Evolutionary conservation across 2,888 invertebrate species (phyloP).

Genomic region (Calameuta pallipes): DNA sequence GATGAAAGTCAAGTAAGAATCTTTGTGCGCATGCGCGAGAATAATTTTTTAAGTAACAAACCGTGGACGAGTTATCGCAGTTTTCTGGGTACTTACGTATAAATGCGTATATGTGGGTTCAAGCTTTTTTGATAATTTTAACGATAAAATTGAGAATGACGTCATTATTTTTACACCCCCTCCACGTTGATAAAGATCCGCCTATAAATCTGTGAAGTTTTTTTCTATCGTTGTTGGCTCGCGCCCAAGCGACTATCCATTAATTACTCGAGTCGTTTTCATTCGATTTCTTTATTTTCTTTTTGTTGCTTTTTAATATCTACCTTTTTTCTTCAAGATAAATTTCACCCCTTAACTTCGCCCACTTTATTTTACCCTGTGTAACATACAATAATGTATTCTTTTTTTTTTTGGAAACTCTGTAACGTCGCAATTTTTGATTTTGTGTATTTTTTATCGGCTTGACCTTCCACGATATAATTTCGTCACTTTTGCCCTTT

Average conservation of each 20-base stretch:
- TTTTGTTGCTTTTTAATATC: conserved; percentile 19
- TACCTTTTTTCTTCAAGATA: conserved; percentile 23
- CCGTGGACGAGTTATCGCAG: conserved; percentile 11
- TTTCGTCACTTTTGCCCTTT: background rate
- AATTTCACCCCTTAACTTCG: conserved; percentile 29
- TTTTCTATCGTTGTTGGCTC: conserved; percentile 46
- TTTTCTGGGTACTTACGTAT: conserved; percentile 2
- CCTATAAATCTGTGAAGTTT: conserved; percentile 50
- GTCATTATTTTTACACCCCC: background rate
- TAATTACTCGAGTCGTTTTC: conserved; percentile 54
- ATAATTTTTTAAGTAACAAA: background rate
- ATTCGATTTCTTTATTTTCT: conserved; percentile 33
- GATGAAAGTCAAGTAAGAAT: conserved; percentile 84
- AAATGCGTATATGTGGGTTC: background rate
- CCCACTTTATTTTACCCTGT: background rate
- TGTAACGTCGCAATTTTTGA: conserved; percentile 1
- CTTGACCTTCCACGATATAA: background rate
- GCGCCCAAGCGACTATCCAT: conserved; percentile 53
- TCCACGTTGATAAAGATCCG: conserved; percentile 10
- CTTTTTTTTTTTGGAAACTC: conserved; percentile 19
- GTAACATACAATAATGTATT: background rate
- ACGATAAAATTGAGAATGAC: background rate
- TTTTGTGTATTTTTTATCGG: conserved; percentile 15
- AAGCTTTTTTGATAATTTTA: background rate
- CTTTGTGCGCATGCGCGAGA: conserved; percentile 9